phyloP scores from a whole-genome alignment of 2,113 vertebrate genomes.

The Mastomys natalensis region DNA sequence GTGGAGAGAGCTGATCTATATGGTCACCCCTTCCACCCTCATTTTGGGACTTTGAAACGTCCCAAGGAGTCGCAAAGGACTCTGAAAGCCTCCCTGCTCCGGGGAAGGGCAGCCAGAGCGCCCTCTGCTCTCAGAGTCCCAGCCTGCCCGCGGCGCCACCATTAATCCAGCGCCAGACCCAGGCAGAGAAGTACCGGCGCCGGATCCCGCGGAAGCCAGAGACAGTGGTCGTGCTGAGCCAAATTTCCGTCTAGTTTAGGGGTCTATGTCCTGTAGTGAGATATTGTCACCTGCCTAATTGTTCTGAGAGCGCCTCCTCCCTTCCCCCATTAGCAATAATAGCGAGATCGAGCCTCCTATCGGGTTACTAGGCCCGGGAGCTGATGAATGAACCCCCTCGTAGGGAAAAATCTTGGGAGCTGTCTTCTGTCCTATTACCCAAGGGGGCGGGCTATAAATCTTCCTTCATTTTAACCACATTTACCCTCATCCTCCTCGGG shows the following conservation, averaged over 20 bases:
- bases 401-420: conserved; percentile 94
- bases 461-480: conserved; percentile 97
- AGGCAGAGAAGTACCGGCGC: conserved; percentile 14
- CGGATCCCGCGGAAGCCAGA: conserved; percentile 72
- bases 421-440: conserved; percentile 93
- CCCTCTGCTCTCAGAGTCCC: not conserved
- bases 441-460: conserved; percentile 98
- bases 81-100: conserved; percentile 44
- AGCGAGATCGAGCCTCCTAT: conserved; percentile 88
- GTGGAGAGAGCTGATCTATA: not conserved
- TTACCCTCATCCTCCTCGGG: conserved; percentile 92
- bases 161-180: conserved; percentile 42
- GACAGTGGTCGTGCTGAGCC: not conserved
- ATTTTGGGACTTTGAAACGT: conserved; percentile 11
- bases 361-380: conserved; percentile 84
- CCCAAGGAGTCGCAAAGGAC: not conserved
- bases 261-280: conserved; percentile 83
- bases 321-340: conserved; percentile 92
- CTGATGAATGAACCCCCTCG: conserved; percentile 90
- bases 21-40: not conserved
- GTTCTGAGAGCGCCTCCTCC: conserved; percentile 84
- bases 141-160: conserved; percentile 46
- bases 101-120: not conserved
- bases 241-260: not conserved
- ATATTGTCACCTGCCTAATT: conserved; percentile 97